Conservation (phyloP, 2,113 vertebrate genomes). For the Brachyhypopomus gauderio region DNA sequence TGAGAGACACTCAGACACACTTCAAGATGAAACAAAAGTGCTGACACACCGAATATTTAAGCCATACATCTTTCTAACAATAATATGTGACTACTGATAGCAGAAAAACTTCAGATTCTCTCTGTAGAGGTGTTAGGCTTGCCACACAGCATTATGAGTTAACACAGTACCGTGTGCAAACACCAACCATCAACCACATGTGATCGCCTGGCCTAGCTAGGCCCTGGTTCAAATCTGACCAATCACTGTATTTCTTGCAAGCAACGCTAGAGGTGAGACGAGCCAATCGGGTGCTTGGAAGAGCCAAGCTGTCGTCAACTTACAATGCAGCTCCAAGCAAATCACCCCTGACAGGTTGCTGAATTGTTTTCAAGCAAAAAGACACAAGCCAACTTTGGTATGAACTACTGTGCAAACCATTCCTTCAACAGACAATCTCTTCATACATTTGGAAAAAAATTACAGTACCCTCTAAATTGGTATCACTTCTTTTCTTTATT, state of each 20-base stretch:
- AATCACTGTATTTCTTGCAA: conserved; percentile 13
- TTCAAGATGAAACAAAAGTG: too few species aligned
- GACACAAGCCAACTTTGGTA: conserved; percentile 24
- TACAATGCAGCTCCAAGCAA: conserved; percentile 32
- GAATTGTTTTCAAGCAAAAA: conserved; percentile 47
- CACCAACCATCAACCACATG: background rate
- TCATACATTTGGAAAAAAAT: background rate
- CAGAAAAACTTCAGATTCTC: background rate
- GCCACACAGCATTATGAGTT: conserved; percentile 25
- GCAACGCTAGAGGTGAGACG: conserved; percentile 18
- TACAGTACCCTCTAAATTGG: background rate
- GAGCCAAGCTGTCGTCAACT: background rate
- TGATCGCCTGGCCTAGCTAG: conserved; percentile 11
- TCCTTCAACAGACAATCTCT: conserved; percentile 16
- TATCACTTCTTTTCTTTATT: background rate
- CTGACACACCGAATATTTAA: too few species aligned
- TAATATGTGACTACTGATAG: background rate
- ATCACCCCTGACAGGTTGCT: conserved; percentile 51
- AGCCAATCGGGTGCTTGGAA: conserved; percentile 49
- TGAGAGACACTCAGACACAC: too few species aligned
- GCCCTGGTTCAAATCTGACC: background rate
- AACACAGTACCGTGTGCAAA: conserved; percentile 21
- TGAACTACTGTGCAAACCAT: conserved; percentile 17
- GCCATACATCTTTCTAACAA: background rate
- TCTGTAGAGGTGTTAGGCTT: background rate